Conservation (phyloP, 2,888 invertebrate species). For the Scaptomyza parva region DNA sequence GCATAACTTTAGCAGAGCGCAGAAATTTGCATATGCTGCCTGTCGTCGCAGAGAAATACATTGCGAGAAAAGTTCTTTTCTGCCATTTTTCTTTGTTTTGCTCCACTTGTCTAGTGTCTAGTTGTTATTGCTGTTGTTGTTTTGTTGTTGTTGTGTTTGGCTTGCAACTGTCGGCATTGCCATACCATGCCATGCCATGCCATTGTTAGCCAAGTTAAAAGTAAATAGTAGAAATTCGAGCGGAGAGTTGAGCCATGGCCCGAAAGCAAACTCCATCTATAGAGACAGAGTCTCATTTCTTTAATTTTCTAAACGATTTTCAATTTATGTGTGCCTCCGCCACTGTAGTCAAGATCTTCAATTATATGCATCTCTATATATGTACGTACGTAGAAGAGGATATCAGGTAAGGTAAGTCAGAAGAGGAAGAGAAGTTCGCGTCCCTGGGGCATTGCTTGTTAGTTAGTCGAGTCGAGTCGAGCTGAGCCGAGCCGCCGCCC, state of each 20-base stretch:
- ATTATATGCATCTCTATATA: slow-evolving; percentile 44
- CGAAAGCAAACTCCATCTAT: slow-evolving; percentile 19
- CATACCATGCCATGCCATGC: no score
- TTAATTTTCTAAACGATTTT: slow-evolving; percentile 70
- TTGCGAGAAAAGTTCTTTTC: slow-evolving; percentile 52
- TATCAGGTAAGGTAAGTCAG: slow-evolving; percentile 39
- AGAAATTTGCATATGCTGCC: slow-evolving; percentile 75
- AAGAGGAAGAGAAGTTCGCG: slow-evolving; percentile 7
- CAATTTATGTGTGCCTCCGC: slow-evolving; percentile 56
- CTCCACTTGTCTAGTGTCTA: slow-evolving; percentile 47
- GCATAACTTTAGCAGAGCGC: slow-evolving; percentile 30
- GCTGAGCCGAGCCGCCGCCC: no score
- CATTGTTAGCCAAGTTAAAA: slow-evolving; percentile 41
- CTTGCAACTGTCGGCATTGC: slow-evolving; percentile 61
- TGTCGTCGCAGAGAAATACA: slow-evolving; percentile 46
- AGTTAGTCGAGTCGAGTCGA: slow-evolving; percentile 39
- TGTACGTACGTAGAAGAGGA: slow-evolving; percentile 2
- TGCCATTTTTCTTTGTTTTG: slow-evolving; percentile 57
- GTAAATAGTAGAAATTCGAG: slow-evolving; percentile 59
- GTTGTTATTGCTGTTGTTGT: slow-evolving; percentile 1
- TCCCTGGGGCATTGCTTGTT: slow-evolving; percentile 62
- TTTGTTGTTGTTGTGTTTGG: slow-evolving; percentile 30
- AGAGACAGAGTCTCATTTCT: slow-evolving; percentile 54
- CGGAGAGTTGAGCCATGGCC: slow-evolving; percentile 40
- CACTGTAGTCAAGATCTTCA: slow-evolving; percentile 54